Percentiles rank a stretch among this genome's conserved stretches.
These are phyloP conservation scores for Percopsis transmontana DNA, from an alignment of 2,113 vertebrate genomes.

Conservation along the genomic window DNA sequence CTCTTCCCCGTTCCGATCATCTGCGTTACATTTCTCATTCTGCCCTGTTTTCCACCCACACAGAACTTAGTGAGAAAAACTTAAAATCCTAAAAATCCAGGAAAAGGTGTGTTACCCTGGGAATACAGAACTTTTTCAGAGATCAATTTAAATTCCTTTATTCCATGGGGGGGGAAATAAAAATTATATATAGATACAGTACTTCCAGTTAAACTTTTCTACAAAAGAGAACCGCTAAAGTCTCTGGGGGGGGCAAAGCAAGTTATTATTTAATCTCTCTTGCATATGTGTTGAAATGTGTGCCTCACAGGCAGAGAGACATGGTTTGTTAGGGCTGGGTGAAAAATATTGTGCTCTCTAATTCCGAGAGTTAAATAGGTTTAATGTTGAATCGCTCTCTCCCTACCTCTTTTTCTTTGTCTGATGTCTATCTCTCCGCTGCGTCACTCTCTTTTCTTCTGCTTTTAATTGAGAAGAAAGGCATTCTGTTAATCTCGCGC, in stretches of 20 bases:
- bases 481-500: slow-evolving; percentile 37
- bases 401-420: not conserved
- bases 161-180: not conserved
- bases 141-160: slow-evolving; percentile 19
- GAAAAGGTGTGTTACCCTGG: slow-evolving; percentile 16
- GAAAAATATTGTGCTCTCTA: not conserved
- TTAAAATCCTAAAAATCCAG: slow-evolving; percentile 19
- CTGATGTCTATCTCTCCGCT: slow-evolving; percentile 12
- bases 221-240: not conserved
- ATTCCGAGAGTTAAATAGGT: not conserved
- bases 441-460: slow-evolving; percentile 4
- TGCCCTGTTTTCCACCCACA: slow-evolving; percentile 1
- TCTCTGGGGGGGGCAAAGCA: not conserved
- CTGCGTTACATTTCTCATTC: slow-evolving; percentile 39
- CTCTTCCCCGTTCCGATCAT: slow-evolving; percentile 37
- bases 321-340: slow-evolving; percentile 2
- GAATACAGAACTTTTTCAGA: slow-evolving; percentile 33
- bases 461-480: slow-evolving; percentile 50
- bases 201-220: not conserved
- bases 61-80: slow-evolving; percentile 21
- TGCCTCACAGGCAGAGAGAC: slow-evolving; percentile 10
- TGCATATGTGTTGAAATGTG: slow-evolving; percentile 14
- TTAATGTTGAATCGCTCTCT: slow-evolving; percentile 1
- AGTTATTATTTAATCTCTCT: slow-evolving; percentile 17
- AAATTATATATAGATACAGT: not conserved